phyloP scores from a whole-genome alignment of 2,888 invertebrate genomes.

The Drosophila greeni region DNA sequence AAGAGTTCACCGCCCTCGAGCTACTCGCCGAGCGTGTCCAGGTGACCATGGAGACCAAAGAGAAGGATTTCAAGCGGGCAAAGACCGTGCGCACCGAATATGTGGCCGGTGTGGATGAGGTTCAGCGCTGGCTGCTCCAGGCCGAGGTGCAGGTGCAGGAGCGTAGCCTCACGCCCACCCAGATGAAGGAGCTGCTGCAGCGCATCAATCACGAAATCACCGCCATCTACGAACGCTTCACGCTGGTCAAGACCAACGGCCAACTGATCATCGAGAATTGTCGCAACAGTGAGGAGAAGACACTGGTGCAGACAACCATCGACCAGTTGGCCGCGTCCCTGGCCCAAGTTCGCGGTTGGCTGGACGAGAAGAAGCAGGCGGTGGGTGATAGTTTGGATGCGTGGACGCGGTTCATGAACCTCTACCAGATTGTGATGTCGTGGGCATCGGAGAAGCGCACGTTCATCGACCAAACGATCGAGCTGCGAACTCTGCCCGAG shows the following conservation, averaged over 20 bases:
- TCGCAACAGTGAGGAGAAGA: slow-evolving; percentile 87
- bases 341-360: slow-evolving; percentile 86
- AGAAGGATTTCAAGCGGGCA: slow-evolving; percentile 91
- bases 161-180: slow-evolving; percentile 86
- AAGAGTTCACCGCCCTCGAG: slow-evolving; percentile 90
- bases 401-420: slow-evolving; percentile 90
- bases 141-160: slow-evolving; percentile 91
- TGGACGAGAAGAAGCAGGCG: slow-evolving; percentile 90
- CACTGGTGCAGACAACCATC: slow-evolving; percentile 86
- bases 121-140: slow-evolving; percentile 90
- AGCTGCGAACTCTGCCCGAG: slow-evolving; percentile 88
- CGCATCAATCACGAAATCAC: slow-evolving; percentile 88
- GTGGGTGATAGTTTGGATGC: slow-evolving; percentile 93
- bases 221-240: slow-evolving; percentile 86
- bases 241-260: slow-evolving; percentile 88
- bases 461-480: slow-evolving; percentile 88
- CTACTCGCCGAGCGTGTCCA: slow-evolving; percentile 88
- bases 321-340: slow-evolving; percentile 88
- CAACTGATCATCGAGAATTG: slow-evolving; percentile 88
- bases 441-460: slow-evolving; percentile 91
- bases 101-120: slow-evolving; percentile 86
- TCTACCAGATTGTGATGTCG: slow-evolving; percentile 88
- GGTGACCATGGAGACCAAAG: slow-evolving; percentile 91
- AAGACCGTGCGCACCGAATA: slow-evolving; percentile 90
- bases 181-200: slow-evolving; percentile 87